These are phyloP conservation scores for Hartigia nigra DNA, from an alignment of 2,888 invertebrate genomes.

Conservation along the genomic window DNA sequence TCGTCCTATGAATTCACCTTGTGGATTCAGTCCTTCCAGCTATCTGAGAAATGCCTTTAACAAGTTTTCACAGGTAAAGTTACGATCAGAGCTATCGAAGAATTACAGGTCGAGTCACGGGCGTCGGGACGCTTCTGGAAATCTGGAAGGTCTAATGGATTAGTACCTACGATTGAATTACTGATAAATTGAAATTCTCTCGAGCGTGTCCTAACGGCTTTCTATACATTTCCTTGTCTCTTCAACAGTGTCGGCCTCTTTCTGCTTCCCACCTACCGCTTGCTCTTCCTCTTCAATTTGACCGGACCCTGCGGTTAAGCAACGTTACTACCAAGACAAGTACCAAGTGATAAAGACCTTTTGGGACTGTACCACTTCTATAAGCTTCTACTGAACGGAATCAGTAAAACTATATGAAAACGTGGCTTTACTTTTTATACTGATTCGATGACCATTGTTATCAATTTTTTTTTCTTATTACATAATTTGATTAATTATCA, in stretches of 20 bases:
- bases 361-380: background rate
- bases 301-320: background rate
- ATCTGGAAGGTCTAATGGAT: constrained; percentile 35
- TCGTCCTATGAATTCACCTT: background rate
- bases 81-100: constrained; percentile 39
- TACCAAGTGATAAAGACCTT: background rate
- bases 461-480: background rate
- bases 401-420: background rate
- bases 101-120: constrained; percentile 36
- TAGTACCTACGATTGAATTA: constrained; percentile 22
- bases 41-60: constrained; percentile 4
- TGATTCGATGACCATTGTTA: background rate
- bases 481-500: background rate
- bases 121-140: constrained; percentile 36
- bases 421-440: background rate
- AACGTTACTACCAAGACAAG: background rate
- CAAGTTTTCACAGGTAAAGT: constrained; percentile 15
- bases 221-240: background rate
- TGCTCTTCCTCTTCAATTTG: background rate
- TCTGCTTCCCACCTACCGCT: background rate
- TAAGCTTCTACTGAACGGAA: background rate
- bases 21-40: background rate
- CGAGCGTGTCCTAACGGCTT: background rate
- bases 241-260: background rate
- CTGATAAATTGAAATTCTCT: background rate